phyloP scores from a whole-genome alignment of 2,113 vertebrate genomes.

The Carassius auratus region DNA sequence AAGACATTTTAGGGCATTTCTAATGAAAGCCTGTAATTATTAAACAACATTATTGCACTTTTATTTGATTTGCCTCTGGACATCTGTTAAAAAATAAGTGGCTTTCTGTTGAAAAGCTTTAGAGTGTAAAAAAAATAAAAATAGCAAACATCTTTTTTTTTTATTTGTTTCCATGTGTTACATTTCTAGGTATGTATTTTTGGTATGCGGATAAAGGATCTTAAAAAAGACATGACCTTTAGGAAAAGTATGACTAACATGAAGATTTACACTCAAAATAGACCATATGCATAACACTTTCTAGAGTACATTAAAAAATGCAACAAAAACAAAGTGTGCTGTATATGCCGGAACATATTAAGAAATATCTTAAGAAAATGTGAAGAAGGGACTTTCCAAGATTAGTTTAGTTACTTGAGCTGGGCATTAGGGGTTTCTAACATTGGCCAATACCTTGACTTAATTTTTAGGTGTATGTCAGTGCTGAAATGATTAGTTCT shows the following conservation, averaged over 20 bases:
- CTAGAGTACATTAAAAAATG: slow-evolving; percentile 37
- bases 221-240: slow-evolving; percentile 45
- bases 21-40: neutral
- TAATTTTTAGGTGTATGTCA: neutral
- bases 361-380: slow-evolving; percentile 29
- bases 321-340: slow-evolving; percentile 28
- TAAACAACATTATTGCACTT: neutral
- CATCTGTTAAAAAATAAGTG: too few relatives aligned
- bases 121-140: neutral
- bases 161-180: slow-evolving; percentile 12
- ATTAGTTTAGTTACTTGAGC: neutral
- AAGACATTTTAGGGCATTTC: neutral
- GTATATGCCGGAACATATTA: neutral
- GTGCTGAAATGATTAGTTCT: slow-evolving; percentile 36
- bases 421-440: neutral
- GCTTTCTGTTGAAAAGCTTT: too few relatives aligned
- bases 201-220: slow-evolving; percentile 13
- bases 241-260: slow-evolving; percentile 8
- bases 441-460: neutral
- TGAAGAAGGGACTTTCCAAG: slow-evolving; percentile 35
- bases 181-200: neutral
- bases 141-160: neutral
- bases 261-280: slow-evolving; percentile 45
- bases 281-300: neutral
- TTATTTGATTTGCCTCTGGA: too few relatives aligned